These are phyloP conservation scores for Ancistrus triradiatus DNA, from an alignment of 2,113 vertebrate genomes.

Conservation along the genomic window DNA sequence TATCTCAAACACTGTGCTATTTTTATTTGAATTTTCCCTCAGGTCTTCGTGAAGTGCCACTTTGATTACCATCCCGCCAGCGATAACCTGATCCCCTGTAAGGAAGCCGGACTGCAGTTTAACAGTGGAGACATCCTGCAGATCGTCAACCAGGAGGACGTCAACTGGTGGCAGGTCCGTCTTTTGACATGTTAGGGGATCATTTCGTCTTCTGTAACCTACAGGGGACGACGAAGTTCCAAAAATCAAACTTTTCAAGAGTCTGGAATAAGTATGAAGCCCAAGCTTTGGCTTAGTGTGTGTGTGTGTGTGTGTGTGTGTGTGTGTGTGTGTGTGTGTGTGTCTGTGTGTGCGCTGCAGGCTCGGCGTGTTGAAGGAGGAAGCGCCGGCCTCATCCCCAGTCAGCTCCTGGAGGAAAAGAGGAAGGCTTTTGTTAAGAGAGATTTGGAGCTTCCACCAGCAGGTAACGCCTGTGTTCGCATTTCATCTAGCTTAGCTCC, in stretches of 20 bases:
- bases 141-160: slow-evolving; percentile 92
- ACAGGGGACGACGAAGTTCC: too few species aligned
- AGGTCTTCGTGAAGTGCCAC: slow-evolving; percentile 94
- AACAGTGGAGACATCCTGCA: slow-evolving; percentile 82
- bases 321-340: not conserved
- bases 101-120: slow-evolving; percentile 84
- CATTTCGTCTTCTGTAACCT: too few species aligned
- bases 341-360: slow-evolving; percentile 59
- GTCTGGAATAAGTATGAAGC: too few species aligned
- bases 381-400: slow-evolving; percentile 87
- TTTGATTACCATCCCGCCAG: slow-evolving; percentile 84
- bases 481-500: not conserved
- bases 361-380: slow-evolving; percentile 88
- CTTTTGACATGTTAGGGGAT: too few species aligned
- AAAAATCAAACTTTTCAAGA: too few species aligned
- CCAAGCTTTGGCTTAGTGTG: too few species aligned
- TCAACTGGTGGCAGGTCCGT: slow-evolving; percentile 95
- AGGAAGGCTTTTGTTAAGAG: slow-evolving; percentile 91
- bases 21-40: not conserved
- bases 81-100: slow-evolving; percentile 91
- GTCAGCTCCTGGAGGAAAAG: slow-evolving; percentile 93
- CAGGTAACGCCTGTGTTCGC: slow-evolving; percentile 61
- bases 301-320: not conserved
- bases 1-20: too few species aligned
- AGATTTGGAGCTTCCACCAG: slow-evolving; percentile 77